Percentiles rank a stretch among this genome's conserved stretches.
These are phyloP conservation scores for Silurus lanzhouensis DNA, from an alignment of 2,797 vertebrate genomes.

Conservation along the genomic window DNA sequence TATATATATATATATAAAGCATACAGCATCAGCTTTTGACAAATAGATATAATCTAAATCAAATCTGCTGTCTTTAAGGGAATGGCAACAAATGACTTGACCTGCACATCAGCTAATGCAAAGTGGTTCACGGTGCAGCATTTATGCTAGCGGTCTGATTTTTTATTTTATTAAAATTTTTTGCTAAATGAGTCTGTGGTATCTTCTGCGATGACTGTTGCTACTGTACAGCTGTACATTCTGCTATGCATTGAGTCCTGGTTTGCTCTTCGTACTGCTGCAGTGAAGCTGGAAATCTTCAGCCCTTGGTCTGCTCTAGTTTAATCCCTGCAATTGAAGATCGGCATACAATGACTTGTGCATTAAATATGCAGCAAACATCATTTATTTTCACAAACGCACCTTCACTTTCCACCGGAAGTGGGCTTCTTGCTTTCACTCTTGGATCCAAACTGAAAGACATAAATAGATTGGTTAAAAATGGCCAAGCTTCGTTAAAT, in stretches of 20 bases:
- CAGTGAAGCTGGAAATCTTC: slow-evolving; percentile 13
- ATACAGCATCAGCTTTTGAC: slow-evolving; percentile 18
- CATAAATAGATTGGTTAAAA: neutral
- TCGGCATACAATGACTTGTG: neutral
- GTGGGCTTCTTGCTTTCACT: slow-evolving; percentile 55
- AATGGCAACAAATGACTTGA: neutral
- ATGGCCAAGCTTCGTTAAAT: neutral
- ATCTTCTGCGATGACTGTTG: neutral
- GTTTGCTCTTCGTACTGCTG: neutral
- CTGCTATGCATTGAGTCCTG: slow-evolving; percentile 4
- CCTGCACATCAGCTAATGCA: neutral
- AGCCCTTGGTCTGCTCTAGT: neutral
- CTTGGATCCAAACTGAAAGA: slow-evolving; percentile 22
- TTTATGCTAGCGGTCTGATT: neutral
- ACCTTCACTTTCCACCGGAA: slow-evolving; percentile 50
- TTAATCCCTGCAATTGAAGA: slow-evolving; percentile 35
- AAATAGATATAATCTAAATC: slow-evolving; percentile 12
- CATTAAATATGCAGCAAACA: slow-evolving; percentile 25
- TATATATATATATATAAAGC: slow-evolving; percentile 22
- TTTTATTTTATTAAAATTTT: neutral
- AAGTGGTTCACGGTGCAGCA: neutral
- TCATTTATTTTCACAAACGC: neutral
- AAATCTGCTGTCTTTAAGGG: neutral
- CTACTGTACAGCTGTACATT: neutral
- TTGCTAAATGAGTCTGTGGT: slow-evolving; percentile 3